Base-by-base conservation (phyloP, 2,797 vertebrate species). In the Lates japonicus region DNA sequence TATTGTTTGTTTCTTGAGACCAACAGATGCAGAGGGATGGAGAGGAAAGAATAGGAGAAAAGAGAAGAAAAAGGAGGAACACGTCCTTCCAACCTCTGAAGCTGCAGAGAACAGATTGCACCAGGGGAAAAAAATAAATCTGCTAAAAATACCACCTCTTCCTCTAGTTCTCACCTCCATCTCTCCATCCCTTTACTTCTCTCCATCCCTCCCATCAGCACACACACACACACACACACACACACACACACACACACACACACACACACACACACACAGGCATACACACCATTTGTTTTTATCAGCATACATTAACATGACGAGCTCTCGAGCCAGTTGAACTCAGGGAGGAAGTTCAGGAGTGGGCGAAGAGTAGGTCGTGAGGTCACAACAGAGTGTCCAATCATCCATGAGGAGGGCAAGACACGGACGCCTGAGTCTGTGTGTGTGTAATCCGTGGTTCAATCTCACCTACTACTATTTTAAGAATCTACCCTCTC, bases 81-180 rank as follows among this genome's bases (percentile, higher is more conserved):
- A 44, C 52, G 54, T 86, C 59, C 71, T 76, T 76, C 74, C 80
- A 80, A 78, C 60, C 71, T 80, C 81, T 41, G 64, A 81, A 83
- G 81, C 89, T 80, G 74, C 82, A 80, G 76, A 86, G 89, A 90
- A 93, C 93, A 94, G 87, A 90, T 83, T 92, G 91, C 84, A 92
- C 74, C 65, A 84, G 76, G 73, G 74, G 55, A 68, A 57, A 84
- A 83, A 86, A 87, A 83, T 9, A 73, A 83, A 83, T 81, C 84
- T 83, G 87, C 93, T 95, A 95, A 94, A 95, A 95, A 95, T 95
- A 95, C 88, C 88, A 76, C 89, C 85, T 91, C 85, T 86, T 90
- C 86, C 78, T 86, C 90, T 90, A 66, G 59, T 88, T 92, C 82
- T 89, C 90, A 90, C 88, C 85, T 92, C 87, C 84, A 82, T 85